Base-by-base conservation (phyloP, 2,888 invertebrate species). In the Abrostola triplasia region DNA sequence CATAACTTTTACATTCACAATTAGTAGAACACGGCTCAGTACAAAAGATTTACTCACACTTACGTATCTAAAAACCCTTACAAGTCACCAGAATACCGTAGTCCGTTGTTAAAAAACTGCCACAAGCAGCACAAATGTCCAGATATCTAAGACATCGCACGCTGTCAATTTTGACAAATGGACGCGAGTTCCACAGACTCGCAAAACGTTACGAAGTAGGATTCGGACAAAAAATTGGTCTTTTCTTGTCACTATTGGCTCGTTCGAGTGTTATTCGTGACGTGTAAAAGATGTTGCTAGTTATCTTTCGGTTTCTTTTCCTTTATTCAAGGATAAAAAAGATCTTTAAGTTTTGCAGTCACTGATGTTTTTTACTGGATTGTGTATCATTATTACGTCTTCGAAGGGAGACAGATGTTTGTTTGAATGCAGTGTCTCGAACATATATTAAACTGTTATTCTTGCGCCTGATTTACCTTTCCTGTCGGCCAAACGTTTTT, bases 101-200 rank as follows among this genome's bases (percentile, higher is more conserved):
- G 8, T n/a, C 8, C 38, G 24, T 52, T 8, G 44, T 41, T 35
- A 75, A 72, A 74, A 72, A 72, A 72, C 48, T 58, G 65, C 55
- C 51, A 10, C 36, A 70, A 75, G 75, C 70, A 70, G 76, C 65
- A 60, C 54, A 72, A 72, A 75, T 70, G 58, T 75, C 76, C 76
- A 59, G 47, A 67, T 56, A 65, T 56, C 63, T 61, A 35, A 66
- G 61, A 67, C 67, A 73, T 73, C 68, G 70, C 75, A 73, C 75
- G 67, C 75, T 79, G 85, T 81, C 84, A 77, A 69, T 84, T 81
- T 82, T 86, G 84, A 86, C 83, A 84, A 86, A 86, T 84, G 79
- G 76, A 72, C 73, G 70, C 64, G 67, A 73, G 79, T 74, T 77
- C 76, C 65, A 60, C 59, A 76, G 75, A 66, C 77, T 52, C 74